Evolutionary conservation across 2,797 vertebrate species (phyloP).

Genomic region (Catamblyrhynchus diadema): DNA sequence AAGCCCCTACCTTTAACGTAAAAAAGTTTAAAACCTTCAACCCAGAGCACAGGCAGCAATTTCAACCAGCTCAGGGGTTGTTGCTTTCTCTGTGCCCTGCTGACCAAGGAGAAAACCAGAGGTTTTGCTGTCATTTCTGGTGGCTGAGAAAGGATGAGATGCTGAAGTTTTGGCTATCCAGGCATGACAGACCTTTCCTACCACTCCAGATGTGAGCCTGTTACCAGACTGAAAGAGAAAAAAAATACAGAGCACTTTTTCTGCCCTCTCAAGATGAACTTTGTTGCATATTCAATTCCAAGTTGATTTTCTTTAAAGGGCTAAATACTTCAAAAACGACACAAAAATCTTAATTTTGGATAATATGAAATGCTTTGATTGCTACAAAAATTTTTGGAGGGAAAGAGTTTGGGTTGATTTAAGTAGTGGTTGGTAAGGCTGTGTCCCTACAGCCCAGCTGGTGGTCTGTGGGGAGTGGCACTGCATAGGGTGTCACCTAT

Average conservation of each 20-base stretch:
- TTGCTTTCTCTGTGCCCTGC: not conserved
- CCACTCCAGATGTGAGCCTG: not conserved
- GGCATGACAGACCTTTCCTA: not conserved
- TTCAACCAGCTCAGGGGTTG: not conserved
- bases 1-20: not conserved
- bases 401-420: not conserved
- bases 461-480: not conserved
- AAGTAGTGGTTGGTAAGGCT: not conserved
- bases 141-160: not conserved
- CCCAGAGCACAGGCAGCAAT: not conserved
- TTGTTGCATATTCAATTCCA: not conserved
- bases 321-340: not conserved
- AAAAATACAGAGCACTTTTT: not conserved
- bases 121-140: not conserved
- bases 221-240: not conserved
- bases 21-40: not conserved
- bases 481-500: fast-evolving
- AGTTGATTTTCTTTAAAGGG: not conserved
- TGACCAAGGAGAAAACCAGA: not conserved
- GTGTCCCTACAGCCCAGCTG: fast-evolving
- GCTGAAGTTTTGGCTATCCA: not conserved
- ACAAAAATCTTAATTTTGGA: not conserved
- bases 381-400: not conserved
- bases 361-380: not conserved
- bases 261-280: not conserved